Base-by-base conservation (phyloP, 2,113 vertebrate genomes). In the Eonycteris spelaea region DNA sequence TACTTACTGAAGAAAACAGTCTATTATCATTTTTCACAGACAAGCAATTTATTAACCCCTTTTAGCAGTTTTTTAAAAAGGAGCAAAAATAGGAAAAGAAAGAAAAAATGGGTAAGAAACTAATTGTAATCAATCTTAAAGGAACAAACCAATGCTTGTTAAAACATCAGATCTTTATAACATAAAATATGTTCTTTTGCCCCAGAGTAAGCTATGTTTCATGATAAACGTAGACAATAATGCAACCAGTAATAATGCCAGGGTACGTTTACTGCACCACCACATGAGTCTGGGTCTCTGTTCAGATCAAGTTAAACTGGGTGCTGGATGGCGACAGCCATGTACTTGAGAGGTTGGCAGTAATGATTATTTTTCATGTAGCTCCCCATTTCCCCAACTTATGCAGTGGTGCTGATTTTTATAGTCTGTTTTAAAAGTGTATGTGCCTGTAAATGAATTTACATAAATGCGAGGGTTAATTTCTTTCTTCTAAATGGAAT, bases 1-100 rank as follows among this genome's bases (percentile, higher is more conserved):
- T 82, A 38, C 48, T 84, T 86, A 86, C 28, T 10, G 40, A 79
- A 89, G 61, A 79, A 94, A 89, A 94, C 16, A n/a, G 18, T 30
- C 43, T 68, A 3, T 53, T 75, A 19, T 45, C 68, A 53, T 7
- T 90, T 91, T 92, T 70, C 53, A 83, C 16, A 83, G 35, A n/a
- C 4, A 53, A 40, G 14, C 57, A 45, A 75, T 73, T 78, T 68
- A 57, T n/a, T 53, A 73, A n/a, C 3, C 22, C n/a, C 26, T 75
- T 90, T 89, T 43, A 84, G 12, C 24, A 77, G 38, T 61, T 83
- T 59, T 78, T 59, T 48, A 65, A 24, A 33, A 55, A 53, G 11
- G n/a, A 80, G 30, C 33, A 61, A 55, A n/a, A 12, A 10, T 30
- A 38, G 33, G 9, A 9, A 35, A 35, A 61, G 5, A 24, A 38